Evolutionary conservation across 2,888 invertebrate species (phyloP), one percentile per base, ranked within the genome.

Genomic region (Apoda limacodes): DNA sequence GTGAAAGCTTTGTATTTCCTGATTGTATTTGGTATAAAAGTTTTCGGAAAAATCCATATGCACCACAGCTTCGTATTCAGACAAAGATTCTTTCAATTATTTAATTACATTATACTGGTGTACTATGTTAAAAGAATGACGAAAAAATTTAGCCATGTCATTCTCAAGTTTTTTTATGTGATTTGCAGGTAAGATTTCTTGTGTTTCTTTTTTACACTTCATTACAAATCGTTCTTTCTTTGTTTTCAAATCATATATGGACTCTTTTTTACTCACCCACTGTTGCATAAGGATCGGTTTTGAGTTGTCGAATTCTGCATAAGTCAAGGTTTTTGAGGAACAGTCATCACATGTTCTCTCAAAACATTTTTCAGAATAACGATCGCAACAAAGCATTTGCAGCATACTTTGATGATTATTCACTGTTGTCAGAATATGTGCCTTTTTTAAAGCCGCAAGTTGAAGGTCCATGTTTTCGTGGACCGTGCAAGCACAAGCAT

Each of bases 41-140:
- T 66, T 67, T 46, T 65, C 61, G 2, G 50, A 45, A 41, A 70
- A 66, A 35, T 66, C 50, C 42, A 48, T 44, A 30, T 46, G 44
- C 11, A 50, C 34, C 3, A 40, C 13, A 22, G 28, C 40, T 19
- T 44, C 39, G 11, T 35, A 29, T 26, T 45, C 44, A 13, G 38
- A 27, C 6, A 47, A 30, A 22, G 39, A 39, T 6, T 40, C 25
- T 28, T 42, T 41, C 19, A 32, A 13, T 29, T 28, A 6, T 15
- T 32, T 34, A 9, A 39, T 32, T 5, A 19, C 29, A 19, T 32
- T 31, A 28, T 57, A 56, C 15, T 50, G 46, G 27, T 42, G 34
- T n/a, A 38, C 19, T 5, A 40, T 43, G 35, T 36, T 28, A 11
- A 30, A 36, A 31, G n/a, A n/a, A n/a, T n/a, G n/a, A n/a, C n/a